Evolutionary conservation across 2,113 vertebrate genomes (phyloP).

Genomic region (Polypterus senegalus): DNA sequence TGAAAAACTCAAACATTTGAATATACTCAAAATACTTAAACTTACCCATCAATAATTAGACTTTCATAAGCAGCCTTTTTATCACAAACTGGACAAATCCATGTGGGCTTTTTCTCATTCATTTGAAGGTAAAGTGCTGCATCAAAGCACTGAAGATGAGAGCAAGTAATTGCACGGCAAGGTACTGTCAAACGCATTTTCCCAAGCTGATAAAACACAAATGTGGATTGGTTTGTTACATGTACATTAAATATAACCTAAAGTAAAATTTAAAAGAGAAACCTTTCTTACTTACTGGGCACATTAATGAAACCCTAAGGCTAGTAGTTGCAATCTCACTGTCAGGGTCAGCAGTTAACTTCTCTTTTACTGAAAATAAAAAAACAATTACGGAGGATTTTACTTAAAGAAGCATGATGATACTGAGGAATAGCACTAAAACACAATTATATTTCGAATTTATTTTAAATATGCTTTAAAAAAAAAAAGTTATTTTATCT

Average conservation of each 20-base stretch:
- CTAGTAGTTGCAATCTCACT: slow-evolving; percentile 90
- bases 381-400: background rate
- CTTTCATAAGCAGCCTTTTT: slow-evolving; percentile 92
- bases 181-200: slow-evolving; percentile 94
- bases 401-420: too few relatives aligned
- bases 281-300: slow-evolving; percentile 58
- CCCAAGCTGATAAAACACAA: slow-evolving; percentile 57
- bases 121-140: slow-evolving; percentile 95
- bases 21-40: background rate
- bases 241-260: background rate
- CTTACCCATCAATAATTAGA: slow-evolving; percentile 87
- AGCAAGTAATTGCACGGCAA: slow-evolving; percentile 87
- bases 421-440: too few relatives aligned
- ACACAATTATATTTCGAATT: too few relatives aligned
- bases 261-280: background rate
- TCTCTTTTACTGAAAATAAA: slow-evolving; percentile 75
- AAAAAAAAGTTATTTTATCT: too few relatives aligned
- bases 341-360: slow-evolving; percentile 83
- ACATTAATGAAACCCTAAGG: slow-evolving; percentile 84
- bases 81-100: slow-evolving; percentile 97
- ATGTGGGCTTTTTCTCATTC: slow-evolving; percentile 96
- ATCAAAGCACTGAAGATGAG: slow-evolving; percentile 94
- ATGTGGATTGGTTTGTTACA: background rate
- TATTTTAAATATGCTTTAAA: too few relatives aligned
- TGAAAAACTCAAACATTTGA: too few relatives aligned